Conservation (phyloP, 1,140 invertebrate genomes). For the Saccostrea glomerata region DNA sequence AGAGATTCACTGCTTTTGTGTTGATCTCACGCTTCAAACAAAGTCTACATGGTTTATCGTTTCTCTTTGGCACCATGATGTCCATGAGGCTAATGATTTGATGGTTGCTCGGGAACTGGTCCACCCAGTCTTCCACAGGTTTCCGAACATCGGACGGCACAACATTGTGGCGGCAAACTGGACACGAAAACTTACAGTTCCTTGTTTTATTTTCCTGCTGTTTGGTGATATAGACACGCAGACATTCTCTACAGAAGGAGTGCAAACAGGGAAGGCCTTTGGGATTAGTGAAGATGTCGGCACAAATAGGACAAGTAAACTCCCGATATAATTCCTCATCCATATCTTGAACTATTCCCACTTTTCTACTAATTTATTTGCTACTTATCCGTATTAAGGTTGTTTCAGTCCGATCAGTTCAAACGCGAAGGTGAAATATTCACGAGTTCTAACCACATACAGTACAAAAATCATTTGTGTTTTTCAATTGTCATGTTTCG, state of each 20-base stretch:
- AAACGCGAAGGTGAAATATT: neutral
- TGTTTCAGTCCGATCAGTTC: neutral
- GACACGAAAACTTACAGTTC: slow-evolving; percentile 35
- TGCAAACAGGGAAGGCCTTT: slow-evolving; percentile 50
- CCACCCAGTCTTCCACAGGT: slow-evolving; percentile 42
- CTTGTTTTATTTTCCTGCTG: neutral
- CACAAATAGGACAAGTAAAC: slow-evolving; percentile 50
- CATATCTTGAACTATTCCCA: neutral
- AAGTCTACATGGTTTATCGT: slow-evolving; percentile 36
- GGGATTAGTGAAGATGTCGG: slow-evolving; percentile 39
- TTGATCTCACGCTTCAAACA: slow-evolving; percentile 20
- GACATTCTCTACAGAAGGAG: slow-evolving; percentile 46
- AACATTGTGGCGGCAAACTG: slow-evolving; percentile 40
- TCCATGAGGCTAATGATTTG: slow-evolving; percentile 46
- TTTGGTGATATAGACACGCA: slow-evolving; percentile 23
- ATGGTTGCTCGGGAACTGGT: slow-evolving; percentile 51
- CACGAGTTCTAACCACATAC: neutral
- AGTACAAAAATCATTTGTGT: neutral
- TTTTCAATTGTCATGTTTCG: neutral
- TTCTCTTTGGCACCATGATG: slow-evolving; percentile 35
- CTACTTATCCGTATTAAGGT: too few species aligned
- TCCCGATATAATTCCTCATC: slow-evolving; percentile 30
- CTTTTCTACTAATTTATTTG: too few species aligned
- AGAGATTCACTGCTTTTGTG: slow-evolving; percentile 20
- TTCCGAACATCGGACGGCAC: slow-evolving; percentile 21